A percentile compares a stretch with the other conserved stretches of the same genome.
phyloP scores from a whole-genome alignment of 2,113 vertebrate genomes.

The Melanotaenia duboulayi region DNA sequence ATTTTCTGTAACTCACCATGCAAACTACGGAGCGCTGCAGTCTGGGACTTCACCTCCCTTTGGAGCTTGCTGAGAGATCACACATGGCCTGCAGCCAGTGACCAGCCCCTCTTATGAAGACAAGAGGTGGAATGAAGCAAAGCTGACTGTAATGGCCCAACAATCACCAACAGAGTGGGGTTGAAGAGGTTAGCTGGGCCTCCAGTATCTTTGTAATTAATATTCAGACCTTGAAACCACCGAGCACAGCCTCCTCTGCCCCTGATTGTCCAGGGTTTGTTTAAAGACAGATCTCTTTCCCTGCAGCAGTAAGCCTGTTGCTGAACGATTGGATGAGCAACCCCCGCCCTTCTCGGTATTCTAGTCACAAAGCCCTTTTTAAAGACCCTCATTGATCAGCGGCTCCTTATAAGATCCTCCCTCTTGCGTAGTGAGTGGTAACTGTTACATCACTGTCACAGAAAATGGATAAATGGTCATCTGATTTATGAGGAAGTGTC shows the following conservation, averaged over 20 bases:
- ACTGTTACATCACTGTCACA: slow-evolving; percentile 71
- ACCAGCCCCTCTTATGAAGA: slow-evolving; percentile 9
- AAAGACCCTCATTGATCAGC: slow-evolving; percentile 74
- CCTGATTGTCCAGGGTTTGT: slow-evolving; percentile 36
- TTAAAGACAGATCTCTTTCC: slow-evolving; percentile 36
- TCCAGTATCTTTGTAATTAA: slow-evolving; percentile 27
- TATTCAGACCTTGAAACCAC: slow-evolving; percentile 36
- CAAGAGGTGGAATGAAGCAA: slow-evolving; percentile 31
- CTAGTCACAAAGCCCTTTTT: slow-evolving; percentile 57
- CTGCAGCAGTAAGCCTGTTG: slow-evolving; percentile 33
- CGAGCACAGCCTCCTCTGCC: slow-evolving; percentile 8
- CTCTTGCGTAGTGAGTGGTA: slow-evolving; percentile 37
- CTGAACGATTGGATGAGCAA: slow-evolving; percentile 36
- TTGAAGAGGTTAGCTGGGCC: slow-evolving; percentile 17
- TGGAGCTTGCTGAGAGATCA: slow-evolving; percentile 24
- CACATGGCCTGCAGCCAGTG: slow-evolving; percentile 2
- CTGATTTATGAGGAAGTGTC: slow-evolving; percentile 58
- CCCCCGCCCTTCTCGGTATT: slow-evolving; percentile 59
- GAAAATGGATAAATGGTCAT: slow-evolving; percentile 52
- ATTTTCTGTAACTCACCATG: no score
- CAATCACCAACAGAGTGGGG: slow-evolving; percentile 17
- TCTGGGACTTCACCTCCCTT: background rate
- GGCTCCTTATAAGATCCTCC: slow-evolving; percentile 58
- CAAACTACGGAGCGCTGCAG: background rate
- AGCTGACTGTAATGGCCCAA: slow-evolving; percentile 17